These are phyloP conservation scores for Eudasyphora cyanicolor DNA, from an alignment of 2,888 invertebrate genomes.

Conservation along the genomic window DNA sequence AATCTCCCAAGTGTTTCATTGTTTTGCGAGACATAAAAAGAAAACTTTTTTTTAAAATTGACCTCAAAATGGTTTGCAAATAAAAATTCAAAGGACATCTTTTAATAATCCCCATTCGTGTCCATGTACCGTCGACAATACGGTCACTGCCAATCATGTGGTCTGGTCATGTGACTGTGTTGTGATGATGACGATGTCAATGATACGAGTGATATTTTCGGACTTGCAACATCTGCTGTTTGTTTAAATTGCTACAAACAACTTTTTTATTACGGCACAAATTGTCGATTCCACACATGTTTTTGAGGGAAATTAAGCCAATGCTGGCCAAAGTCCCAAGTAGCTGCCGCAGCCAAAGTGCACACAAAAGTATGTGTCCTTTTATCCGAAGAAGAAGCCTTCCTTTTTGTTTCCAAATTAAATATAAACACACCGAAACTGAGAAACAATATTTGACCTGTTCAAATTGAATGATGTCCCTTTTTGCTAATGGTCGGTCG, in stretches of 20 bases:
- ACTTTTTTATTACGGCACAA: constrained; percentile 45
- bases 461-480: constrained; percentile 55
- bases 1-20: constrained; percentile 55
- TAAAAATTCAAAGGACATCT: constrained; percentile 64
- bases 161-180: background rate
- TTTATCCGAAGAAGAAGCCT: background rate
- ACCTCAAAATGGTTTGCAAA: constrained; percentile 48
- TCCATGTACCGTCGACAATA: constrained; percentile 34
- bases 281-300: constrained; percentile 68
- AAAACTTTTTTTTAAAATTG: constrained; percentile 37
- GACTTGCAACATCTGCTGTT: constrained; percentile 58
- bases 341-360: constrained; percentile 12
- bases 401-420: constrained; percentile 37
- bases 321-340: constrained; percentile 44
- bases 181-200: constrained; percentile 40
- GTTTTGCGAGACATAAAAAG: constrained; percentile 3
- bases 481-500: constrained; percentile 38
- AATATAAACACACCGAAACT: constrained; percentile 34
- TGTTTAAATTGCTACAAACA: constrained; percentile 39
- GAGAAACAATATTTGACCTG: constrained; percentile 58
- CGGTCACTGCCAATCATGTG: background rate
- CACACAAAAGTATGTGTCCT: constrained; percentile 43
- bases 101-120: constrained; percentile 57
- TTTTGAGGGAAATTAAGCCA: constrained; percentile 68
- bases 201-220: constrained; percentile 54